phyloP scores from a whole-genome alignment of 2,113 vertebrate species.

The Hemicordylus capensis region DNA sequence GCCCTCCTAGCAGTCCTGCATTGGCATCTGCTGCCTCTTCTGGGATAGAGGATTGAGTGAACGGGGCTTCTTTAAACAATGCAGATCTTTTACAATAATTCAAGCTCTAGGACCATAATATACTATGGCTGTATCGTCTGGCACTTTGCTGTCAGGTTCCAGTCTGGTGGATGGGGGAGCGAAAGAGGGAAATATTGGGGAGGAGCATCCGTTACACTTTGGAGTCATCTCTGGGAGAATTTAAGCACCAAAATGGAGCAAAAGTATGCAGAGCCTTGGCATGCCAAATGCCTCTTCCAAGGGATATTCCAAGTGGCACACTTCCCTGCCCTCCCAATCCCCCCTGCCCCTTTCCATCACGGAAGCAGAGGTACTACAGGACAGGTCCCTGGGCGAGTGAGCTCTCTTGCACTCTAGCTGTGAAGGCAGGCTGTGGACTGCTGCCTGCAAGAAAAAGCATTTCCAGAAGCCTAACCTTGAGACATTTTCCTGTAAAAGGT shows the following conservation, averaged over 20 bases:
- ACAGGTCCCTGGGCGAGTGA: background rate
- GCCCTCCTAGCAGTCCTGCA: no score
- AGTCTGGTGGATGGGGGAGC: no score
- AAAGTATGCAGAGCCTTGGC: background rate
- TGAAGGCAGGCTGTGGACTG: background rate
- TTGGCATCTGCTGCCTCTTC: no score
- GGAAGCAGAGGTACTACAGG: background rate
- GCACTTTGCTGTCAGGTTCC: no score
- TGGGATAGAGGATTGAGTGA: no score
- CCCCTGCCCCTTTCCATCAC: background rate
- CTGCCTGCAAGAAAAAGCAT: background rate
- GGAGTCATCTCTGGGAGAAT: no score
- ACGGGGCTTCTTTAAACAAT: no score
- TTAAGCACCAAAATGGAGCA: background rate
- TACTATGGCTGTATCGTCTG: no score
- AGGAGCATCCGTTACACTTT: no score
- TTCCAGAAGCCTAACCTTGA: slow-evolving; percentile 20
- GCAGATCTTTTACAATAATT: no score
- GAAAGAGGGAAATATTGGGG: background rate
- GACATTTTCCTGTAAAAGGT: slow-evolving; percentile 43
- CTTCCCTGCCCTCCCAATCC: background rate
- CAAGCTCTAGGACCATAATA: no score
- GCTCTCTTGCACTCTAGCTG: slow-evolving; percentile 15
- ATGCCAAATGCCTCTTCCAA: background rate
- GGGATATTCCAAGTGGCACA: background rate